Percentiles rank a stretch among this genome's conserved stretches.
phyloP scores from a whole-genome alignment of 2,888 invertebrate genomes.

The Mythimna albipuncta region DNA sequence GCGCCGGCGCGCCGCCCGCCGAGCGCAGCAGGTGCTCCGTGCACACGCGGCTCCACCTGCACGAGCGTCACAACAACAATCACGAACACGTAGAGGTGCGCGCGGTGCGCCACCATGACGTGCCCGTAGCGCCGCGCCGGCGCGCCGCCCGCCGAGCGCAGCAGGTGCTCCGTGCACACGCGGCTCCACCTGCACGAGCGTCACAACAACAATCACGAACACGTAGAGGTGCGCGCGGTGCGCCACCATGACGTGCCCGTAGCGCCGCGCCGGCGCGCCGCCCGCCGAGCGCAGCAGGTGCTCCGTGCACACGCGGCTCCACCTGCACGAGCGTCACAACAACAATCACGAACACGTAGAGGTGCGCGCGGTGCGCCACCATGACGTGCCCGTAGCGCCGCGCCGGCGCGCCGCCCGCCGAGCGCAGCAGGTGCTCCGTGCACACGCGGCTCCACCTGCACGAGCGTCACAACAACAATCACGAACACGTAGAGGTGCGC shows the following conservation, averaged over 20 bases:
- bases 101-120: constrained; percentile 98
- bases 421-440: constrained; percentile 97
- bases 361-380: constrained; percentile 97
- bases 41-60: constrained; percentile 94
- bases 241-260: constrained; percentile 98
- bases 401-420: constrained; percentile 97
- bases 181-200: constrained; percentile 91
- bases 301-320: constrained; percentile 97
- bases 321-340: background rate
- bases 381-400: constrained; percentile 98
- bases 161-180: constrained; percentile 97
- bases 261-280: constrained; percentile 97
- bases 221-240: constrained; percentile 93
- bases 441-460: constrained; percentile 94
- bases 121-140: constrained; percentile 98
- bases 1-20: constrained; percentile 96
- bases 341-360: constrained; percentile 95
- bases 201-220: too few relatives aligned
- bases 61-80: too few relatives aligned
- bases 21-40: constrained; percentile 98
- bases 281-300: constrained; percentile 97
- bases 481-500: constrained; percentile 97
- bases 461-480: too few relatives aligned
- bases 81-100: constrained; percentile 97
- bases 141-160: constrained; percentile 97